Base-by-base conservation (phyloP, 1,140 invertebrate species). In the Palaemon carinicauda region DNA sequence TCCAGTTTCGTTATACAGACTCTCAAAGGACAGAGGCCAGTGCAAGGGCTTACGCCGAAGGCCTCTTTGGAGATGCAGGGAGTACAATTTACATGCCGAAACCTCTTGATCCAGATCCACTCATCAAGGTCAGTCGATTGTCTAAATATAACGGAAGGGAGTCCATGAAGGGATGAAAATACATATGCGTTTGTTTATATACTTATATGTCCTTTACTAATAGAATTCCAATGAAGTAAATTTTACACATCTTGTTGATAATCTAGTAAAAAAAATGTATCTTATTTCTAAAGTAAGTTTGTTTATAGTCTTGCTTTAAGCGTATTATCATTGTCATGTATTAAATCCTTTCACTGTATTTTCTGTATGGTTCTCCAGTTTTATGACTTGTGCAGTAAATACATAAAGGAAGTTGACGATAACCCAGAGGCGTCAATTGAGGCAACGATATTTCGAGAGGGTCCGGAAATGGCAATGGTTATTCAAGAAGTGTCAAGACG, bases 1-100 rank as follows among this genome's bases (percentile, higher is more conserved):
- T 41, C 9, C 80, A 83, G 81, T 83, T 83, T 31, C 81, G 81
- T 12, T 52, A 83, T 53, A 83, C 81, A 7, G 81, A 50, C 19
- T 17, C 71, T n/a, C 69, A 83, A 31, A 74, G 81, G 53, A 83
- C 81, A 19, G 24, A 75, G 29, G 81, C 50, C 27, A 83, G 81
- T 52, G 81, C 81, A 7, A 27, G 19, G 53, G 69, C 81, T 14
- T 83, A 83, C 27, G 41, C 69, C 29, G 15, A 54, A 41, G 81
- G 81, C 7, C 24, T 83, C 15, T 83, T 83, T 53, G 71, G 71
- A 9, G 7, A 52, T 4, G 4, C 69, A 1, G 69, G 41, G 3
- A 54, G 19, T 52, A 27, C 79, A 7, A 29, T 24, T 29, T 83
- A 83, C 27, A 54, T 83, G 3, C 81, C 81, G 3, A 15, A 27